These are phyloP conservation scores for Phrynocephalus guinanensis DNA, from an alignment of 2,797 vertebrate species.

Conservation along the genomic window DNA sequence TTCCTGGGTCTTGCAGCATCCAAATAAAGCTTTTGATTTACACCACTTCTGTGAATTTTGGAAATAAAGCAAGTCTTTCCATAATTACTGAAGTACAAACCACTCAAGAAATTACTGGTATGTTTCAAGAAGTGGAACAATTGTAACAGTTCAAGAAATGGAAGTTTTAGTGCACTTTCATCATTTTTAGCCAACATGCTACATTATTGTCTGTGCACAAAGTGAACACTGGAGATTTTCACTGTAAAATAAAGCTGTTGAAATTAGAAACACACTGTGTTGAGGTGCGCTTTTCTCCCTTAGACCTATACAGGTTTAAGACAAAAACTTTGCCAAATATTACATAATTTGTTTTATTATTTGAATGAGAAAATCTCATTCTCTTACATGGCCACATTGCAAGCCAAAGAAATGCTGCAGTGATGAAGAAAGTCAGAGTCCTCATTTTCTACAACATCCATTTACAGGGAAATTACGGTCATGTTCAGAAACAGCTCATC, in stretches of 20 bases:
- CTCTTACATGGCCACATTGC: constrained; percentile 79
- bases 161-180: constrained; percentile 70
- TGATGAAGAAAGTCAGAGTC: constrained; percentile 76
- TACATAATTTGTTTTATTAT: constrained; percentile 77
- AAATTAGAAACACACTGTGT: constrained; percentile 70
- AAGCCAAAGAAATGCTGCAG: constrained; percentile 77
- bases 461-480: constrained; percentile 74
- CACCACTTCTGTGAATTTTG: constrained; percentile 62
- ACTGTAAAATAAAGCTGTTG: constrained; percentile 64
- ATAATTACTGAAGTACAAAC: constrained; percentile 51
- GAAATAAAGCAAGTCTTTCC: constrained; percentile 57
- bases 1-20: constrained; percentile 57
- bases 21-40: constrained; percentile 70
- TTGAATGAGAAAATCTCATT: constrained; percentile 77
- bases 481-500: constrained; percentile 74
- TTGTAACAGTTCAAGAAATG: constrained; percentile 63
- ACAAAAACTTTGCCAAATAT: constrained; percentile 79
- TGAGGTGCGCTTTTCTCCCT: constrained; percentile 66
- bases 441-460: constrained; percentile 75
- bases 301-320: constrained; percentile 72
- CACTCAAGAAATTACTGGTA: constrained; percentile 62
- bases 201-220: constrained; percentile 47
- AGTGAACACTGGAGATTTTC: constrained; percentile 58
- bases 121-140: constrained; percentile 65
- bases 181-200: constrained; percentile 71